A percentile compares a stretch with the other conserved stretches of the same genome.
phyloP scores from a whole-genome alignment of 2,888 invertebrate species.

The Bimastos eiseni region DNA sequence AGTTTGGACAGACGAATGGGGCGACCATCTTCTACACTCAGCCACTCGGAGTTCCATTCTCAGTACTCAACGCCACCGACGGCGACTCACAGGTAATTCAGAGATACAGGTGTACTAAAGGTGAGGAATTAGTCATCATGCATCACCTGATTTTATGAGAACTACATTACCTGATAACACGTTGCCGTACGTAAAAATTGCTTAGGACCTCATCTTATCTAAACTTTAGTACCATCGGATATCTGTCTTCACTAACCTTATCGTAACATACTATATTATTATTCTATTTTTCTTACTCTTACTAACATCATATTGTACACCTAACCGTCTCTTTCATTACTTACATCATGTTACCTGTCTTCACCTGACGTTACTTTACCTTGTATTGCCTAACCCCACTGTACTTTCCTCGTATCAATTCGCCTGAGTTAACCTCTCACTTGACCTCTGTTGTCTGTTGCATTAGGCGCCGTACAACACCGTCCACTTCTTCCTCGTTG shows the following conservation, averaged over 20 bases:
- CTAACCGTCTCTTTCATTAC: neutral
- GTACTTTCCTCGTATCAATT: neutral
- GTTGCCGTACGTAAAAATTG: neutral
- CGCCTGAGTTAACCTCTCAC: neutral
- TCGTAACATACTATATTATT: too few species aligned
- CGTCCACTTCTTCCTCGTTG: constrained; percentile 48
- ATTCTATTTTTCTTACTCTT: too few species aligned
- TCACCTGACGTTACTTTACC: neutral
- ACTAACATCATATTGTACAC: neutral
- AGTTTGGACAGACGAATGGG: constrained; percentile 29
- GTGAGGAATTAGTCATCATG: neutral
- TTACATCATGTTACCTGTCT: neutral
- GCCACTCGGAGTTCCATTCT: constrained; percentile 40
- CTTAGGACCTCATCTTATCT: neutral
- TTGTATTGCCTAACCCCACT: too few species aligned
- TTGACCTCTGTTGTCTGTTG: constrained; percentile 6
- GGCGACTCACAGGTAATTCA: constrained; percentile 41
- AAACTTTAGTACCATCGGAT: too few species aligned
- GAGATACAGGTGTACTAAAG: neutral
- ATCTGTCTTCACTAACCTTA: too few species aligned
- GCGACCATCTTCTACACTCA: constrained; percentile 41
- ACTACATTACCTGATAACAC: neutral
- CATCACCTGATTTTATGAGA: neutral
- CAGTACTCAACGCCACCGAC: constrained; percentile 40
- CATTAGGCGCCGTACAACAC: constrained; percentile 49